These are phyloP conservation scores for Takifugu bimaculatus DNA, from an alignment of 2,113 vertebrate species.

Conservation along the genomic window DNA sequence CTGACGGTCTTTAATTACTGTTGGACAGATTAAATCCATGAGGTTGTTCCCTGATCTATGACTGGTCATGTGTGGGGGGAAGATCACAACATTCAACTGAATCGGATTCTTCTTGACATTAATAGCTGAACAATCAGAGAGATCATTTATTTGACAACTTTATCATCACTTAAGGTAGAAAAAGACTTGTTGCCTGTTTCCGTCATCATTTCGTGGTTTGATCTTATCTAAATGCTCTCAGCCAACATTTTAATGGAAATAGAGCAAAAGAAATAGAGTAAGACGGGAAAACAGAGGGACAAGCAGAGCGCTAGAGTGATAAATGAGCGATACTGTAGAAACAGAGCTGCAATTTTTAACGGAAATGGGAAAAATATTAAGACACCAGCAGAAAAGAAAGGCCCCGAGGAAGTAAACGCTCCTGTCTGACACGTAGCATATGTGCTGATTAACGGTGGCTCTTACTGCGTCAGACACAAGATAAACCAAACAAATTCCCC, in stretches of 20 bases:
- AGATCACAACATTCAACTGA: too few species aligned
- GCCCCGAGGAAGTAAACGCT: conserved; percentile 4
- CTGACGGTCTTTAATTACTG: too few species aligned
- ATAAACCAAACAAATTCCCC: too few species aligned
- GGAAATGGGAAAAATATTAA: background rate
- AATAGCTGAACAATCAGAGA: too few species aligned
- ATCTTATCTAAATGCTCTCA: too few species aligned
- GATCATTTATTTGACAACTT: too few species aligned
- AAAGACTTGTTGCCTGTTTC: background rate
- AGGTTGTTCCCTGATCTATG: too few species aligned
- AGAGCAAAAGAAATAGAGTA: background rate
- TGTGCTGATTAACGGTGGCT: conserved; percentile 43
- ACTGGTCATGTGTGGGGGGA: too few species aligned
- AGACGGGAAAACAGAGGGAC: background rate
- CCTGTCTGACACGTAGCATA: conserved; percentile 35
- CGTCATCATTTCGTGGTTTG: background rate
- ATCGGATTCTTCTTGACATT: too few species aligned
- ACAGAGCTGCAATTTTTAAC: background rate
- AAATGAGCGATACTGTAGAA: background rate
- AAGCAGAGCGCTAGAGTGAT: background rate
- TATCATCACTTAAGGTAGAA: background rate
- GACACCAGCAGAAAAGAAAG: conserved; percentile 11
- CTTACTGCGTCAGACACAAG: background rate
- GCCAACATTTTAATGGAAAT: too few species aligned
- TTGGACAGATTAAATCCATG: too few species aligned